Evolutionary conservation across 2,113 vertebrate species (phyloP), one percentile per base, ranked within the genome.

Genomic region (Microcebus tavaratra): DNA sequence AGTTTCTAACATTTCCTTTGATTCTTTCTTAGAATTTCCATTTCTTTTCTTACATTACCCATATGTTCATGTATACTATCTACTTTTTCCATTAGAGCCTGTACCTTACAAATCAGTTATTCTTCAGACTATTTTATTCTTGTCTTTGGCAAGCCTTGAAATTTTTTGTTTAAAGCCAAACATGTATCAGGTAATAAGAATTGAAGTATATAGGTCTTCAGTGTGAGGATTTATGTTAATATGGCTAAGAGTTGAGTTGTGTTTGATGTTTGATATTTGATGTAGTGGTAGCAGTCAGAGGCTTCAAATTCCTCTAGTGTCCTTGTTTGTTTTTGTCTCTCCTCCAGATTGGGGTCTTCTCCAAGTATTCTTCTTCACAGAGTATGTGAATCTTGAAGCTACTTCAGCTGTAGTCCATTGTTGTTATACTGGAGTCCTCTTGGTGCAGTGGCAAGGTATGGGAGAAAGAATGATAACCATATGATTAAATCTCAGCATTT

Each of bases 21-120:
- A 87, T 75, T 79, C 55, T 96, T 88, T 48, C 25, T 68, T 87
- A 80, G 73, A 90, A 89, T 83, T 78, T 70, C 48, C 15, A 57
- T 57, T 89, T 96, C n/a, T 65, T n/a, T 83, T 59, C 45, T 86
- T 61, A 87, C 10, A 75, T 79, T 80, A 63, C 21, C 70, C 3
- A 82, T n/a, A 91, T 48, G 39, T 86, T 76, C 21, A 82, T 73
- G 15, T 13, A 92, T 27, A 5, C 2, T 34, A 8, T 75, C 65
- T 79, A 81, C 13, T 75, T 90, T 82, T 73, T 67, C 67, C 34
- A 42, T 31, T 82, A 86, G 3, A 36, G 31, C 1, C 31, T 45
- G 92, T 89, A 65, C 76, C 55, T 76, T 88, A 63, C 4, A 73
- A 79, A 65, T 55, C 68, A 75, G 55, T 67, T 76, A 78, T 73